Percentiles rank a stretch among this genome's conserved stretches.
phyloP scores from a whole-genome alignment of 2,888 invertebrate genomes.

The Netelia fuscicornis region DNA sequence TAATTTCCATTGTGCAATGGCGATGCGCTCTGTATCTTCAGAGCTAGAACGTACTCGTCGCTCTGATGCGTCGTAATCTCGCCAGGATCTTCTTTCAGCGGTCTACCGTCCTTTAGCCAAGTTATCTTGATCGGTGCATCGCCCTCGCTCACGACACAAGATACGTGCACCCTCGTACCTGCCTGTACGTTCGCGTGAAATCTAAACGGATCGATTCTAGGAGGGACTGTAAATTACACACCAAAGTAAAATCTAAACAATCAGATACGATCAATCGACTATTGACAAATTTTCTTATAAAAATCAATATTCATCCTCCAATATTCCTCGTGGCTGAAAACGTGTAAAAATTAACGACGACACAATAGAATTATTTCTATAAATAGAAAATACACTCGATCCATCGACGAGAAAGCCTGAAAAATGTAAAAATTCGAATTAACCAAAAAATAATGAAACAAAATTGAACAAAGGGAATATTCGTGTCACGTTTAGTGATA shows the following conservation, averaged over 20 bases:
- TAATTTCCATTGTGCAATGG: slow-evolving; percentile 86
- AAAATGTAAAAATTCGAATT: no score
- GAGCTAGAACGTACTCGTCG: slow-evolving; percentile 83
- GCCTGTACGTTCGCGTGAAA: slow-evolving; percentile 85
- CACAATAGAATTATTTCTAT: no score
- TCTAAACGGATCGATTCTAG: slow-evolving; percentile 86
- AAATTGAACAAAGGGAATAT: no score
- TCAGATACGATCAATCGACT: slow-evolving; percentile 52
- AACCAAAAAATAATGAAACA: no score
- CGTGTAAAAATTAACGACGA: background rate
- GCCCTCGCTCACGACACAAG: slow-evolving; percentile 86
- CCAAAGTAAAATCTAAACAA: slow-evolving; percentile 69
- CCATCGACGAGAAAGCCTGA: background rate
- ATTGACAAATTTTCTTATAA: slow-evolving; percentile 28
- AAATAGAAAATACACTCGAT: background rate
- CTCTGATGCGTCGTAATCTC: slow-evolving; percentile 79
- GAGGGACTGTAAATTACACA: slow-evolving; percentile 85
- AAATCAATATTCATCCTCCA: background rate
- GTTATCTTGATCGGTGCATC: slow-evolving; percentile 86
- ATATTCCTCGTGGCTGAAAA: background rate
- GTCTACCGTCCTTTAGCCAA: slow-evolving; percentile 87
- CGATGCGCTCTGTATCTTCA: slow-evolving; percentile 86
- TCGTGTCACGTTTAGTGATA: no score
- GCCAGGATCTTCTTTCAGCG: slow-evolving; percentile 84
- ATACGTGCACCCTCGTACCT: slow-evolving; percentile 85